Evolutionary conservation across 2,888 invertebrate genomes (phyloP).

Genomic region (Tuberolachnus salignus): DNA sequence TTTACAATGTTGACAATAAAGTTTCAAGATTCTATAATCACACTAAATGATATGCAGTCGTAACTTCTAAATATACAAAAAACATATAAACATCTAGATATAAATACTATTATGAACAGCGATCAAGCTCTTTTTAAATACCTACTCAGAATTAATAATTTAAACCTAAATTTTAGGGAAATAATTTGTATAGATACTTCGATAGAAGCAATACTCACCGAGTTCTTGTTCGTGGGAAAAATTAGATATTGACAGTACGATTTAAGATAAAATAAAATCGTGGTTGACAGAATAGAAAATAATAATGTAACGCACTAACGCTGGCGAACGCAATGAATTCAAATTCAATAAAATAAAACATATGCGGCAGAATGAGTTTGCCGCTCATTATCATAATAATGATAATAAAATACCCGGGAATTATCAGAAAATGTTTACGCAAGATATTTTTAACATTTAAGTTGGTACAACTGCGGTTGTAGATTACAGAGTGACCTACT

Average conservation of each 20-base stretch:
- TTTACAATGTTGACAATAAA: not conserved
- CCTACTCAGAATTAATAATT: not conserved
- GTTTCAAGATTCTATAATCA: not conserved
- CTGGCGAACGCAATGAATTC: not conserved
- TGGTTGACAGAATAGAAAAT: no score
- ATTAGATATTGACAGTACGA: not conserved
- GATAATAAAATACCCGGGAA: constrained; percentile 40
- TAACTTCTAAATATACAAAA: not conserved
- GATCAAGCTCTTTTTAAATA: not conserved
- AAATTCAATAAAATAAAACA: constrained; percentile 17
- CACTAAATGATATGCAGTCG: not conserved
- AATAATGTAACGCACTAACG: no score
- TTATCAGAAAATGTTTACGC: not conserved
- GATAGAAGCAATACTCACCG: not conserved
- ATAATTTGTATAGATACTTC: not conserved
- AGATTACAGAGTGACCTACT: no score
- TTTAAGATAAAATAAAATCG: no score
- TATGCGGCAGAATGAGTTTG: constrained; percentile 8
- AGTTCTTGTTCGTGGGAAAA: no score
- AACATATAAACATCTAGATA: not conserved
- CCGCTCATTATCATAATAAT: constrained; percentile 29
- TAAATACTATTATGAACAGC: not conserved
- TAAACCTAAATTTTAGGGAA: not conserved
- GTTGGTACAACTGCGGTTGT: no score
- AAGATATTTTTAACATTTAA: no score